phyloP scores from a whole-genome alignment of 92 coral and sea anemone species.

The Bergia puertoricense region DNA sequence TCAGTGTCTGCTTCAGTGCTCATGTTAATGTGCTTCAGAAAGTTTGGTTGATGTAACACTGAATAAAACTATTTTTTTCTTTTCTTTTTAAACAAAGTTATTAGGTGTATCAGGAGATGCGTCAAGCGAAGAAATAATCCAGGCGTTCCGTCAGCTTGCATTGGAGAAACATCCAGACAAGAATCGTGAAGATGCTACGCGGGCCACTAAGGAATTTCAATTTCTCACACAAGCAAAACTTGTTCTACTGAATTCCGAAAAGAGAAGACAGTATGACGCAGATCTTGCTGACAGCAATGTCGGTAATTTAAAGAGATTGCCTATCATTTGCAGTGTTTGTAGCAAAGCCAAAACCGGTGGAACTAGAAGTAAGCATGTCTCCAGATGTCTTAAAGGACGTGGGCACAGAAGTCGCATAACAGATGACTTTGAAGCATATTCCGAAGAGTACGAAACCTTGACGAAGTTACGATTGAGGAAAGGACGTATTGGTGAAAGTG shows the following conservation, averaged over 20 bases:
- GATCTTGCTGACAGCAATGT: constrained; percentile 12
- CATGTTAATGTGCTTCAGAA: too few species aligned
- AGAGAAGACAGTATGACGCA: constrained; percentile 32
- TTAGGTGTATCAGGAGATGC: constrained; percentile 32
- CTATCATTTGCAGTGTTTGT: constrained; percentile 23
- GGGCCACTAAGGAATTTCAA: constrained; percentile 37
- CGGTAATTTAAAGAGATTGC: constrained; percentile 13
- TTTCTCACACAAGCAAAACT: constrained; percentile 40
- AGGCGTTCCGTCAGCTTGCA: constrained; percentile 40
- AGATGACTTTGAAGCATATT: constrained; percentile 12
- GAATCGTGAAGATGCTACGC: constrained; percentile 14
- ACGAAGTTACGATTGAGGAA: constrained; percentile 1
- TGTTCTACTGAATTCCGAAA: constrained; percentile 19
- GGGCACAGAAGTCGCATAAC: constrained; percentile 22
- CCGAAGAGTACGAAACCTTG: neutral
- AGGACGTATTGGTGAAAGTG: neutral
- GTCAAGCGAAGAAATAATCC: constrained; percentile 33
- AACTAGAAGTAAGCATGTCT: neutral
- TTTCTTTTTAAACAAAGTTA: neutral
- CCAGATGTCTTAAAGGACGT: constrained; percentile 32
- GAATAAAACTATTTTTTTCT: neutral
- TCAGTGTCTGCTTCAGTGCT: too few species aligned
- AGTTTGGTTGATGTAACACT: too few species aligned
- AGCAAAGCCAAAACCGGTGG: neutral
- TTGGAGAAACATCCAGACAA: constrained; percentile 38